Evolutionary conservation across 2,888 invertebrate genomes (phyloP), one percentile per base, ranked within the genome.

Genomic region (Ophonus ardosiacus): DNA sequence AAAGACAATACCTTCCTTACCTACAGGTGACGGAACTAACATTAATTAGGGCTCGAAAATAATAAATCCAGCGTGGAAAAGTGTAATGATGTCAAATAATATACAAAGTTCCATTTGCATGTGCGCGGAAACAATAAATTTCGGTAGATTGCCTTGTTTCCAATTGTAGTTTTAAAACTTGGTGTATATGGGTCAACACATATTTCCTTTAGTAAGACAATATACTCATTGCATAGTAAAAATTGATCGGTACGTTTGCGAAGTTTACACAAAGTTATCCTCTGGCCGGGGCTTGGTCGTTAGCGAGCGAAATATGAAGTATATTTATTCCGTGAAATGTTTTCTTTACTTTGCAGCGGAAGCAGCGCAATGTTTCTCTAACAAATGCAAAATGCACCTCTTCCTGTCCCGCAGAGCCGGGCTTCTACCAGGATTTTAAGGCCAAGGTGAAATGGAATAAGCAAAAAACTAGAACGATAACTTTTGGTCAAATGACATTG

Each of bases 261-360:
- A 82, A 82, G 71, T 82, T 81, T 82, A 24, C 82, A 74, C 82
- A 71, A 82, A 74, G 71, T 82, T 74, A 59, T 43, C 74, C 56
- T 31, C 74, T n/a, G 57, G 24, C 17, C 18, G 15, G 56, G 8
- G 7, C 57, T 13, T 4, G 59, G 78, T 84, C 84, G 84, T 84
- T 78, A 84, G 65, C 78, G 38, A 71, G 63, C 84, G 78, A 84
- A 84, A 76, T 84, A 78, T 78, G 76, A 84, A 84, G 84, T 84
- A 56, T 78, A 84, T 84, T 84, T 84, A 76, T 84, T 78, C 63
- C 63, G 61, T 63, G 51, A 51, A 76, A 63, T 63, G 74, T 71
- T 83, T 59, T 83, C 59, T 57, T 83, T 83, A 40, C 81, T 63
- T 61, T 71, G 24, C 8, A 83, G 59, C 83, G 83, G 83, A 83